Evolutionary conservation across 2,888 invertebrate species (phyloP), one percentile per base, ranked within the genome.

Genomic region (Sthenelais limicola): DNA sequence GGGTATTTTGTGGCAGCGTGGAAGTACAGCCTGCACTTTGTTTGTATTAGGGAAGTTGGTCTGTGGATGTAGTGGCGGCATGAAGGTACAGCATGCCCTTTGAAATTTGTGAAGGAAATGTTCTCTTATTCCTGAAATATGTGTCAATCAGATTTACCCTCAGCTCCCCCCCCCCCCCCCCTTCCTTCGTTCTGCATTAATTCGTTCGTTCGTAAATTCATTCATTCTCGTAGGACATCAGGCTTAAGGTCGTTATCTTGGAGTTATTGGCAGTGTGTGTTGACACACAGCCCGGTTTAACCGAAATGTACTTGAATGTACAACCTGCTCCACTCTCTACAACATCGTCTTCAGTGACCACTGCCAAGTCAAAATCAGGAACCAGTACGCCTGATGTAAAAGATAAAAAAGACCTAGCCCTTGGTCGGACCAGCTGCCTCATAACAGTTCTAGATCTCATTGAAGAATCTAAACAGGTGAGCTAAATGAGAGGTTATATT

Each of bases 281-380:
- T 18, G 85, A 86, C 62, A 82, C 82, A 1, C 88, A 88, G 74
- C 88, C 88, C 21, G 88, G 85, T 15, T 83, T 89, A 15, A 87
- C 85, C 35, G 89, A 85, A 74, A 85, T 87, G 43, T 86, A 88
- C 77, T 81, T 89, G 32, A 86, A 88, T 79, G 80, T 87, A 4
- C 80, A 82, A 68, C 76, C 79, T 12, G 71, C 74, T 28, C 62
- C 62, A 28, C 62, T 62, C 1, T 24, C 62, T n/a, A 33, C 56
- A 56, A 52, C 52, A 3, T 2, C 52, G 26, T 26, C 26, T 21
- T 38, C 62, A 2, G 4, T 33, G 32, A 32, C 30, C 5, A 12
- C 32, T 5, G 5, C 30, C 2, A 30, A 3, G 30, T n/a, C 56
- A 24, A 28, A 32, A 28, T 32, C 56, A 43, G 43, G 43, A 9